Evolutionary conservation across 2,113 vertebrate genomes (phyloP).

Genomic region (Agelaius phoeniceus): DNA sequence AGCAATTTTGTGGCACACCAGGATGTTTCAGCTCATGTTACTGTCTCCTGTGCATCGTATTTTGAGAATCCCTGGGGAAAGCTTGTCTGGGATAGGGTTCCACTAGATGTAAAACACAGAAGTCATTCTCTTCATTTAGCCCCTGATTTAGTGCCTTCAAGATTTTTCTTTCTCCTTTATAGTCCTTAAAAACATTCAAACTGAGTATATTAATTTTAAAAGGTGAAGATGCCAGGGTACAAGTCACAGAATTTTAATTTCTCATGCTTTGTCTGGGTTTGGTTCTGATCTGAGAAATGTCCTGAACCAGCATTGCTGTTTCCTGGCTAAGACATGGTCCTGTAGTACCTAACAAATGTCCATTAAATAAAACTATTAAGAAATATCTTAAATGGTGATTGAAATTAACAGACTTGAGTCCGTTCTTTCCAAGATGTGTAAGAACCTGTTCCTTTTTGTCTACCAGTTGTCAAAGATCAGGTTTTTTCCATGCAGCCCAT

Average conservation of each 20-base stretch:
- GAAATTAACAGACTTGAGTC: neutral
- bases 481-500: neutral
- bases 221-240: neutral
- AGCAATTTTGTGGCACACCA: fast-evolving
- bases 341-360: neutral
- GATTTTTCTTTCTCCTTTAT: neutral
- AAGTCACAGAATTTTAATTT: neutral
- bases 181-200: neutral
- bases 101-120: neutral
- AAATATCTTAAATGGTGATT: neutral
- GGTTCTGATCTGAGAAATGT: neutral
- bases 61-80: neutral
- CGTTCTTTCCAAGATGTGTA: neutral
- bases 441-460: neutral
- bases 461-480: neutral
- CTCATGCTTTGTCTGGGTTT: neutral
- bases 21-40: neutral
- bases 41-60: neutral
- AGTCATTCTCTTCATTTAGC: neutral
- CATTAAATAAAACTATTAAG: neutral
- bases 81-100: neutral
- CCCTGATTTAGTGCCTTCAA: neutral
- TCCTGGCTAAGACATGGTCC: neutral
- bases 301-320: neutral
- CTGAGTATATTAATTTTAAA: neutral